A percentile compares a stretch with the other conserved stretches of the same genome.
phyloP scores from a whole-genome alignment of 2,797 vertebrate genomes.

The Iguana delicatissima region DNA sequence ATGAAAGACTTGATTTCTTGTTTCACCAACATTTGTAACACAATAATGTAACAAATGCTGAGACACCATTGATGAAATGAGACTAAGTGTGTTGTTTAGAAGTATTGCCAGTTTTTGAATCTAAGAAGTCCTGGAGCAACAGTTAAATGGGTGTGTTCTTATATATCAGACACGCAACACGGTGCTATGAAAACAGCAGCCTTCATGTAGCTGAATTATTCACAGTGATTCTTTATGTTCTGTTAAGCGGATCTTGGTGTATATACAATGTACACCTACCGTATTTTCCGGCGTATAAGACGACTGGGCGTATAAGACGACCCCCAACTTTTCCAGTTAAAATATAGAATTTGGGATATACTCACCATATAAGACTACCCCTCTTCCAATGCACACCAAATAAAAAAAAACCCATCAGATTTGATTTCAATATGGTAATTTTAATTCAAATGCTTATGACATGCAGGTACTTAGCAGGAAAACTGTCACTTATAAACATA shows the following conservation, averaged over 20 bases:
- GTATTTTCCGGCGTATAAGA: too few relatives aligned
- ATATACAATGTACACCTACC: background rate
- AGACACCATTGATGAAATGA: background rate
- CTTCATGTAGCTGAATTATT: background rate
- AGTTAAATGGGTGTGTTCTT: background rate
- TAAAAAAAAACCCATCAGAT: too few relatives aligned
- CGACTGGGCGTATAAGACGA: too few relatives aligned
- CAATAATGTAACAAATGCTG: background rate
- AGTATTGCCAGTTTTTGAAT: background rate
- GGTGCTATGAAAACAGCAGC: background rate
- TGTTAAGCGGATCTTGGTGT: background rate
- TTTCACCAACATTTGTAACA: background rate
- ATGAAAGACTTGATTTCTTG: background rate
- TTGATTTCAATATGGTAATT: too few relatives aligned
- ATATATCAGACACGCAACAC: background rate
- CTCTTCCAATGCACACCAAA: too few relatives aligned
- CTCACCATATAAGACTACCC: too few relatives aligned
- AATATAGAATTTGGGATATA: too few relatives aligned
- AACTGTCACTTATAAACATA: too few relatives aligned
- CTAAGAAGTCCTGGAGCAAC: background rate
- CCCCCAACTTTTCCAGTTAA: too few relatives aligned
- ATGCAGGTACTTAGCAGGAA: too few relatives aligned
- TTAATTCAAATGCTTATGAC: too few relatives aligned
- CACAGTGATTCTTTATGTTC: background rate
- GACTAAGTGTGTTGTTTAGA: background rate